Evolutionary conservation across 2,113 vertebrate genomes (phyloP), one percentile per base, ranked within the genome.

Genomic region (Castor canadensis): DNA sequence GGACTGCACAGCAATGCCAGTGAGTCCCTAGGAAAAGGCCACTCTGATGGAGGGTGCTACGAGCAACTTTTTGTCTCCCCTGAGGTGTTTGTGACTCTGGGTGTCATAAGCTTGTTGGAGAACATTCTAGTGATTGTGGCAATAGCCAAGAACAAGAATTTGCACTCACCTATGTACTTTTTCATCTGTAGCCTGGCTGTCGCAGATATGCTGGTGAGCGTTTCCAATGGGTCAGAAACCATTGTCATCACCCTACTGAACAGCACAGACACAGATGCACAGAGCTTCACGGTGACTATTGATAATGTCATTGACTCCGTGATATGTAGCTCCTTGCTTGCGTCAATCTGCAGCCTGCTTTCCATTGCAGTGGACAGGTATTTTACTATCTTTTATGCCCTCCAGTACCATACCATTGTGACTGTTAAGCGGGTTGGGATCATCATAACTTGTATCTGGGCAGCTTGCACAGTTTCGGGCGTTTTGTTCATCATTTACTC

Each of bases 101-200:
- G 99, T 17, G 99, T 99, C 92, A 93, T 99, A 96, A 99, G 99
- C 96, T 97, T 99, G 93, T 62, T 99, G 97, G 99, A 99, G 98
- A 99, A 99, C 1, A 97, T 99, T 71, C 97, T 99, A 96, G 99
- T 99, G 45, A 99, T 99, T 3, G 98, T 98, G 6, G 99, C 99
- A 0, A 99, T 99, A 28, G 97, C 98, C 92, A 99, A 99, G 98
- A 99, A 99, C 98, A 99, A 99, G 98, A 99, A 99, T 87, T 98
- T 99, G 49, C 99, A 99, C 85, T 99, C 99, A 0, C 99, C 99
- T 16, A 99, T 99, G 99, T 99, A 99, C 97, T 99, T 99, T 47
- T 99, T 99, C 98, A 99, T 99, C 98, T 99, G 99, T 77, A 99
- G 99, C 98, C 98, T 99, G 73, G 99, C 99, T 0, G 99, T 99